phyloP scores from a whole-genome alignment of 2,113 vertebrate genomes.

The Ciconia boyciana region DNA sequence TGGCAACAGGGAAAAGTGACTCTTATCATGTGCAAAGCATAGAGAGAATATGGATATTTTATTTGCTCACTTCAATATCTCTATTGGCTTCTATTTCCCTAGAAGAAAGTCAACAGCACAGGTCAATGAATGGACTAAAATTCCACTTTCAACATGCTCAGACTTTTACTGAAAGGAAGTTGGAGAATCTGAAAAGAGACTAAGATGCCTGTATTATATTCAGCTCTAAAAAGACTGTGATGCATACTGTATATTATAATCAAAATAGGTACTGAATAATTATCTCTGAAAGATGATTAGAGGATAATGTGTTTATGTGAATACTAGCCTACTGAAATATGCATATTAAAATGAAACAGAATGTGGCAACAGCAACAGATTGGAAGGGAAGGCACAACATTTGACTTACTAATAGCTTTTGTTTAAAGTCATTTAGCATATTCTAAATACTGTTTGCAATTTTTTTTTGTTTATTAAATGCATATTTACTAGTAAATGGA shows the following conservation, averaged over 20 bases:
- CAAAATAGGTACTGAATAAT: background rate
- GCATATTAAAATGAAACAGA: background rate
- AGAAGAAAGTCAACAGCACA: background rate
- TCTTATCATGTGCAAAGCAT: background rate
- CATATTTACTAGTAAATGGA: background rate
- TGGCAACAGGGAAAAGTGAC: background rate
- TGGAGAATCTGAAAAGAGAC: background rate
- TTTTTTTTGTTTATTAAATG: background rate
- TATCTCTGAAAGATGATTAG: background rate
- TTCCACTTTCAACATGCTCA: background rate
- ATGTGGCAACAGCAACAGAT: background rate
- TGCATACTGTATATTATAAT: background rate
- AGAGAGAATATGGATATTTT: background rate
- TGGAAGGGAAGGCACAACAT: background rate
- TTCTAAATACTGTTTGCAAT: background rate
- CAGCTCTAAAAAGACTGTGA: background rate
- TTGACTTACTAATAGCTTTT: background rate
- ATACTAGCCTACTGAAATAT: background rate
- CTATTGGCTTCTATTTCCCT: background rate
- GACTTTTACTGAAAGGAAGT: background rate
- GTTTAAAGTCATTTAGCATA: background rate
- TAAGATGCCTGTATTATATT: background rate
- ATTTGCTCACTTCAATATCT: background rate
- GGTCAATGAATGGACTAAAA: background rate
- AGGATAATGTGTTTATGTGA: background rate